phyloP scores from a whole-genome alignment of 2,888 invertebrate species.

The Spisula solida region DNA sequence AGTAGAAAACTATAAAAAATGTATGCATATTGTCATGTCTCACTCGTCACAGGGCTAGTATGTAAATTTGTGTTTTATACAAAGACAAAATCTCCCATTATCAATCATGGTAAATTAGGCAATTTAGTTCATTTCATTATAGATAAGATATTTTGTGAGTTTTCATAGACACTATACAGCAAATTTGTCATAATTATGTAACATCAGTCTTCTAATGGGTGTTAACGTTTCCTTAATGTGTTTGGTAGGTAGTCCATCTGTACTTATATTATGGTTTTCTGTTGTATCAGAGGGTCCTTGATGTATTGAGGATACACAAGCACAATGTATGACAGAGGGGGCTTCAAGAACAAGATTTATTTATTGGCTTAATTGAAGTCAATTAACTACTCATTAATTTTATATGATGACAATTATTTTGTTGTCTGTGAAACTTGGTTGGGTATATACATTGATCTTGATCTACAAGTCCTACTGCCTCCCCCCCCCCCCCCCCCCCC shows the following conservation, averaged over 20 bases:
- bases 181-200: conserved; percentile 20
- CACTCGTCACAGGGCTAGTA: neutral
- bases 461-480: too few relatives aligned
- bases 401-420: too few relatives aligned
- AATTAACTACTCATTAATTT: too few relatives aligned
- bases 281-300: neutral
- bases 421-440: too few relatives aligned
- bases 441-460: too few relatives aligned
- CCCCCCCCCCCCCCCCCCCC: too few relatives aligned
- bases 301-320: neutral
- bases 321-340: neutral
- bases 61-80: neutral
- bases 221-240: neutral
- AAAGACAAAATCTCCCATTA: neutral
- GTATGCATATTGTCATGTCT: neutral
- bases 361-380: neutral
- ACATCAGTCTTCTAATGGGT: neutral
- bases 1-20: neutral
- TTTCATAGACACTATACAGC: neutral
- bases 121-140: conserved; percentile 1
- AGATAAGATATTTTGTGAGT: neutral
- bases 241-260: neutral
- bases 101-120: conserved; percentile 11
- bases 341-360: neutral
- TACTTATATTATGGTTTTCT: neutral